These are phyloP conservation scores for Martes martes DNA, from an alignment of 2,113 vertebrate genomes.

Conservation along the genomic window DNA sequence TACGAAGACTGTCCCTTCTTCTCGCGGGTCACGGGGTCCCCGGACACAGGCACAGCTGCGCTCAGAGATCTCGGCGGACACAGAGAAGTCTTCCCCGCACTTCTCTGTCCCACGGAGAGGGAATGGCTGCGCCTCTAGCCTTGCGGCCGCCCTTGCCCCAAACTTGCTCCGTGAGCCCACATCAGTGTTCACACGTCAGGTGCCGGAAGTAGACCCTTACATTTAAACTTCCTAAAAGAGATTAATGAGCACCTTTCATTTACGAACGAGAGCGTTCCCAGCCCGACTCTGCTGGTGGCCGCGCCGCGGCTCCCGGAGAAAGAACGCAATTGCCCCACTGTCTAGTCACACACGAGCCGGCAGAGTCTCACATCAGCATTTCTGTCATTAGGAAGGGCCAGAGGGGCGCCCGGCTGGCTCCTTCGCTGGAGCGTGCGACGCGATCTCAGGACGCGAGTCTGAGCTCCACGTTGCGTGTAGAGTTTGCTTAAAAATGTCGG, in stretches of 20 bases:
- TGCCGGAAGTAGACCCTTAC: neutral
- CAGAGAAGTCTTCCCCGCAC: rapidly evolving
- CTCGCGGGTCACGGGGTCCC: rapidly evolving
- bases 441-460: neutral
- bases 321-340: neutral
- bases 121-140: rapidly evolving
- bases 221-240: neutral
- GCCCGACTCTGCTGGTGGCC: neutral
- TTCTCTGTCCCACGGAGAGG: rapidly evolving
- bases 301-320: neutral
- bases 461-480: neutral
- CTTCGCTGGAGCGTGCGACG: neutral
- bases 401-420: neutral
- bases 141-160: rapidly evolving
- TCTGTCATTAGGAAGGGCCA: too few species aligned
- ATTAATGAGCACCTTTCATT: too few species aligned
- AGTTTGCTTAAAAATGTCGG: neutral
- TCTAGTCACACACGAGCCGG: too few species aligned
- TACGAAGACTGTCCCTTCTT: rapidly evolving
- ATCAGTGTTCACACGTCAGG: rapidly evolving
- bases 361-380: too few species aligned
- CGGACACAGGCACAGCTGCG: neutral
- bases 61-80: too few species aligned
- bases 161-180: rapidly evolving
- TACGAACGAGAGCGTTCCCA: too few species aligned